Conservation (phyloP, 2,888 invertebrate species). For the Leptopilina drosophilae region DNA sequence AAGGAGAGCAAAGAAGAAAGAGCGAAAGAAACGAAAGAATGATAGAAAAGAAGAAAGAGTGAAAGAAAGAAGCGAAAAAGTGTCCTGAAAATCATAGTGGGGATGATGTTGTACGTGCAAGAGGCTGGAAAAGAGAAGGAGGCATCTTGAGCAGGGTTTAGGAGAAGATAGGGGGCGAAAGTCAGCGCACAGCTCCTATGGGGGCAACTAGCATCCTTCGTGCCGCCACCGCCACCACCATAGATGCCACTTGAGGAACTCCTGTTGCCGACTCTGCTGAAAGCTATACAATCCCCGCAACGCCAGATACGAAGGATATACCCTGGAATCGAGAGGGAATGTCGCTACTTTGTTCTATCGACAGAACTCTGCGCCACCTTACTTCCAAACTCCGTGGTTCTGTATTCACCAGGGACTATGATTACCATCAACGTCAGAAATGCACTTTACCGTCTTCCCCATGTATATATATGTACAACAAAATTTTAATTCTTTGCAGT, state of each 20-base stretch:
- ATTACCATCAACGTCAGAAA: constrained; percentile 15
- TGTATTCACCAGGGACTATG: constrained; percentile 6
- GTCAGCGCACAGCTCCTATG: constrained; percentile 74
- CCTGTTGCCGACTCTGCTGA: constrained; percentile 73
- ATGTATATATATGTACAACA: neutral
- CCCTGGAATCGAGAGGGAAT: constrained; percentile 45
- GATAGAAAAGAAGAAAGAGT: constrained; percentile 43
- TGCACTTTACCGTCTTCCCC: constrained; percentile 8
- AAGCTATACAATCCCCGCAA: constrained; percentile 66
- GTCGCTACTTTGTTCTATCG: constrained; percentile 41
- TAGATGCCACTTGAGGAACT: constrained; percentile 70
- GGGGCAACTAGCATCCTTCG: constrained; percentile 73
- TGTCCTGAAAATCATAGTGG: constrained; percentile 28
- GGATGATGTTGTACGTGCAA: constrained; percentile 46
- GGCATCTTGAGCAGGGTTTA: constrained; percentile 64
- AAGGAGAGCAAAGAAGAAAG: too few species aligned
- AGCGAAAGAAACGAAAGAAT: constrained; percentile 22
- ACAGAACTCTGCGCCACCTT: constrained; percentile 35
- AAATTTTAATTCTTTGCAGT: too few species aligned
- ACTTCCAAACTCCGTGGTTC: constrained; percentile 11
- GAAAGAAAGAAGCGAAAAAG: constrained; percentile 42
- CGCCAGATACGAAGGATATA: constrained; percentile 23
- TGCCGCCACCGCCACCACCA: constrained; percentile 59
- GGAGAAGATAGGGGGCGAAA: constrained; percentile 68
- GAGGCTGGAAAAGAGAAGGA: constrained; percentile 55